Base-by-base conservation (phyloP, 2,113 vertebrate species). In the Eclectus roratus region DNA sequence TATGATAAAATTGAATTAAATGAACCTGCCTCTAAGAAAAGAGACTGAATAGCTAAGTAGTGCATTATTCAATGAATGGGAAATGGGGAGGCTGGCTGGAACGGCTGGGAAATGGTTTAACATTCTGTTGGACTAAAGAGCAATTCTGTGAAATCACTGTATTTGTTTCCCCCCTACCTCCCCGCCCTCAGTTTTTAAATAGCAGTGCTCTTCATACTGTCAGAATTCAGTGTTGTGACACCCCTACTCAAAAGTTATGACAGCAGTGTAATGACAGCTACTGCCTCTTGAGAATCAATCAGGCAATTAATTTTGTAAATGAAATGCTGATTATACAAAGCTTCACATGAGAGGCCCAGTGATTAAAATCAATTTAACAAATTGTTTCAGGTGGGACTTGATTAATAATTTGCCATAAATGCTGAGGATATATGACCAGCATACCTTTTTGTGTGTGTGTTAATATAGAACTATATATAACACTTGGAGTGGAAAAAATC, bases 261-360 rank as follows among this genome's bases (percentile, higher is more conserved):
- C 98, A 98, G 98, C 96, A 95, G 97, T 95, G 96, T 98, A 97
- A 97, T 98, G 98, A 98, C 97, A 98, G 98, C 98, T 96, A 94
- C 98, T 98, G 97, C 97, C 98, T 98, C 98, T 97, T 76, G 98
- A 98, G 98, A 98, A 98, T 98, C 98, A 98, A 98, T 98, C 98
- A 98, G 98, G 98, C 98, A 98, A 98, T 98, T 98, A 98, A 98
- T 98, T 98, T 98, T 98, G 98, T 98, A 98, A 98, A 98, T 98
- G 98, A 98, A 98, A 98, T 98, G 98, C 98, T 98, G 98, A 98
- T 98, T 98, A 98, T 98, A 98, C 98, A 98, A 98, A 98, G 98
- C 98, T 98, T 98, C 98, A 98, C 97, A 97, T 98, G 97, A 98
- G 98, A 98, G 98, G 98, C 98, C 98, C 98, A 98, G 98, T 98